Conservation (phyloP, 2,113 vertebrate genomes). For the Melanerpes formicivorus region DNA sequence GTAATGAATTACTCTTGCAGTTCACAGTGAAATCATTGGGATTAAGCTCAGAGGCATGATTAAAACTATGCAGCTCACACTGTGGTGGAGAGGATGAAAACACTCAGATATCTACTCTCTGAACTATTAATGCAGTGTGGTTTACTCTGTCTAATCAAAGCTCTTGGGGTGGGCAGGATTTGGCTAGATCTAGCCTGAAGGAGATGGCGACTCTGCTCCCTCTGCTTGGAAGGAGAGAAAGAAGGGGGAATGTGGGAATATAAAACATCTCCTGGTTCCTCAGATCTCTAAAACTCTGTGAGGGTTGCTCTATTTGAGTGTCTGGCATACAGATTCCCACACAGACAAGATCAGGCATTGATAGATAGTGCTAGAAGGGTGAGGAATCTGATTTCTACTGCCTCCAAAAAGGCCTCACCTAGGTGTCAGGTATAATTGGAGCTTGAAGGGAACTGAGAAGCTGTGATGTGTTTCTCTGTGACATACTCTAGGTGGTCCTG, state of each 20-base stretch:
- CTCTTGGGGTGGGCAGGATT: neutral
- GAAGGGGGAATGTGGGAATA: neutral
- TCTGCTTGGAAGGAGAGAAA: neutral
- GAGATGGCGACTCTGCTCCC: neutral
- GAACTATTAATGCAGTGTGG: neutral
- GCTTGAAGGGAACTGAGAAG: neutral
- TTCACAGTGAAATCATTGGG: slow-evolving; percentile 16
- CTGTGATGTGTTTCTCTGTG: neutral
- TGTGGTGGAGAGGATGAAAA: slow-evolving; percentile 26
- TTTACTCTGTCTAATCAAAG: neutral
- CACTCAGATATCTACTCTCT: neutral
- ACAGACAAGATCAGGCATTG: neutral
- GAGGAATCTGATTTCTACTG: neutral
- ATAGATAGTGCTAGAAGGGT: neutral
- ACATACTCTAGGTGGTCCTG: too few species aligned
- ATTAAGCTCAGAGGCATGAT: slow-evolving; percentile 37
- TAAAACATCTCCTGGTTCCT: neutral
- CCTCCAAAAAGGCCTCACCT: neutral
- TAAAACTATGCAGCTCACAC: neutral
- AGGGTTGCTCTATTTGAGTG: neutral
- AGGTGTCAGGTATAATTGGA: neutral
- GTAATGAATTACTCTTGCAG: slow-evolving; percentile 36
- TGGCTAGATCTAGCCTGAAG: neutral
- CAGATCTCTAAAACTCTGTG: neutral
- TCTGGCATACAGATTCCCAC: neutral